Evolutionary conservation across 2,113 vertebrate species (phyloP).

Genomic region (Tinamus guttatus): DNA sequence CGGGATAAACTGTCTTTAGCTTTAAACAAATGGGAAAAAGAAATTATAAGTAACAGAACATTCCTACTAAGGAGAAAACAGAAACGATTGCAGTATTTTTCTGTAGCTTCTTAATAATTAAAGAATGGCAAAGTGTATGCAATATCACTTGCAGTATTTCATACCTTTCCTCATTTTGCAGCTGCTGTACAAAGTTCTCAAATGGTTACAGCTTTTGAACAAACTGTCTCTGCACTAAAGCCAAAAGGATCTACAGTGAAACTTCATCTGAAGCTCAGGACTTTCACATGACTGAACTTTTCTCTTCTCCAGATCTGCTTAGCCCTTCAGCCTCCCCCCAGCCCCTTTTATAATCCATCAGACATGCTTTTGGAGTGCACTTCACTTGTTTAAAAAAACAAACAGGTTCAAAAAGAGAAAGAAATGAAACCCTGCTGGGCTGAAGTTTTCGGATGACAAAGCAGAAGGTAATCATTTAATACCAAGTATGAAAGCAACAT

Average conservation of each 20-base stretch:
- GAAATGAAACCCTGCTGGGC: conserved; percentile 53
- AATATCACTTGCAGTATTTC: conserved; percentile 59
- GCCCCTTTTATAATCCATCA: conserved; percentile 37
- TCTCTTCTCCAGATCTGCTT: conserved; percentile 63
- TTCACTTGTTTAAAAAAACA: conserved; percentile 56
- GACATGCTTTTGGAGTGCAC: conserved; percentile 47
- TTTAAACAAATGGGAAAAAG: conserved; percentile 48
- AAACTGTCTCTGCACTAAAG: conserved; percentile 58
- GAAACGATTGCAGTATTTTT: conserved; percentile 59
- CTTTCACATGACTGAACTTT: conserved; percentile 70
- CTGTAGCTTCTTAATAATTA: conserved; percentile 67
- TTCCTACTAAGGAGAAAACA: conserved; percentile 42
- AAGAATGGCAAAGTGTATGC: conserved; percentile 66
- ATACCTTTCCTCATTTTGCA: conserved; percentile 58
- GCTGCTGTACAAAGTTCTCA: conserved; percentile 63
- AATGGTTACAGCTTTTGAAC: conserved; percentile 76
- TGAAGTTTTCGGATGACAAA: conserved; percentile 74
- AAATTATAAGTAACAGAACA: background rate
- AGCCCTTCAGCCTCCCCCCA: conserved; percentile 9
- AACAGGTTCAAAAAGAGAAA: conserved; percentile 66
- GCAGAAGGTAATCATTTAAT: conserved; percentile 73
- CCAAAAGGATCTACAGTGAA: conserved; percentile 71
- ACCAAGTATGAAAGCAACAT: conserved; percentile 59
- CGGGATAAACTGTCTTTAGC: background rate
- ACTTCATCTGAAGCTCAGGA: conserved; percentile 76